Conservation (phyloP, 2,888 invertebrate species). For the Antitype chi region DNA sequence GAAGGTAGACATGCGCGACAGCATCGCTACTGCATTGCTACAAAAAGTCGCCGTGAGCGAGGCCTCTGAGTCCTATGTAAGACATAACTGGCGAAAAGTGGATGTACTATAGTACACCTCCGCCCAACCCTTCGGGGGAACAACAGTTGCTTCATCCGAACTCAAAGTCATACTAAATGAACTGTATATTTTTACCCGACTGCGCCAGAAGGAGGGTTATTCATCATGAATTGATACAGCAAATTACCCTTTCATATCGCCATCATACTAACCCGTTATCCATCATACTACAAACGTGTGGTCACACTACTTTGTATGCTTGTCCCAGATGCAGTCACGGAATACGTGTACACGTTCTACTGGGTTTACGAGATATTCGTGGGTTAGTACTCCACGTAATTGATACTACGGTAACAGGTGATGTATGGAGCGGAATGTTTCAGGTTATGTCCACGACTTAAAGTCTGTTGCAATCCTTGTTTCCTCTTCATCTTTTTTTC, state of each 20-base stretch:
- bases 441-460: slow-evolving; percentile 17
- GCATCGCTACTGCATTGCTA: no score
- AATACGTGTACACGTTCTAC: slow-evolving; percentile 82
- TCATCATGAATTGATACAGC: no score
- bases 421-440: slow-evolving; percentile 28
- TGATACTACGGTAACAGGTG: slow-evolving; percentile 46
- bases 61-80: no score
- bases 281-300: slow-evolving; percentile 4
- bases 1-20: no score
- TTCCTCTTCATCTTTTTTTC: neutral
- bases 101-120: no score
- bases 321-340: slow-evolving; percentile 78
- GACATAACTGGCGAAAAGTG: no score
- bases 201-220: no score
- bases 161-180: neutral
- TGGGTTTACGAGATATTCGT: slow-evolving; percentile 86
- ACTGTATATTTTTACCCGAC: neutral
- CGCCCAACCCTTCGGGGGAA: no score
- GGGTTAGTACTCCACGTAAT: slow-evolving; percentile 74
- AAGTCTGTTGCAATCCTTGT: slow-evolving; percentile 16
- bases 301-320: slow-evolving; percentile 21
- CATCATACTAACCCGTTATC: neutral
- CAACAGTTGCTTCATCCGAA: neutral
- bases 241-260: neutral
- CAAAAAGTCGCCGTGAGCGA: no score